Percentiles rank a stretch among this genome's conserved stretches.
Evolutionary conservation across 2,113 vertebrate species (phyloP).

Genomic region (Mastomys natalensis): DNA sequence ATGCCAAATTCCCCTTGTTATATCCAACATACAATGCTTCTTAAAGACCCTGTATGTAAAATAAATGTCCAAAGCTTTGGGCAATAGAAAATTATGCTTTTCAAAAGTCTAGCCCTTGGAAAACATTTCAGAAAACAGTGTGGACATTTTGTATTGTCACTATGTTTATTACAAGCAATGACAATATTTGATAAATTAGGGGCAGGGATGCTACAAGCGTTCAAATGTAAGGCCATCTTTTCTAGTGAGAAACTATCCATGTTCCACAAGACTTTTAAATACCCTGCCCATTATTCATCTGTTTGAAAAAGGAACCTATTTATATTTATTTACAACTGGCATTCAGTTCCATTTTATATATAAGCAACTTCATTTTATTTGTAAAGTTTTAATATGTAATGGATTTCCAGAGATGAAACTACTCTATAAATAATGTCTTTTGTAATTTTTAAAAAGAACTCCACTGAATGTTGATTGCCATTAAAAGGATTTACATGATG

Average conservation of each 20-base stretch:
- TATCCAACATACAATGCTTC: background rate
- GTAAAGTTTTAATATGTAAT: background rate
- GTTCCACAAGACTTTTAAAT: background rate
- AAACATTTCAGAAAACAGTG: background rate
- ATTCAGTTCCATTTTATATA: slow-evolving; percentile 5
- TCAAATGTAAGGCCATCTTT: background rate
- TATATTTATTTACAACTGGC: background rate
- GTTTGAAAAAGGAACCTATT: background rate
- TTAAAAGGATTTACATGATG: background rate
- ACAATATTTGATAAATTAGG: background rate
- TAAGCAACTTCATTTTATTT: slow-evolving; percentile 11
- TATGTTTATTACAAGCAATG: background rate
- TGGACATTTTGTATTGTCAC: background rate
- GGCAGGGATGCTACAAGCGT: background rate
- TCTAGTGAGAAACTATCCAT: background rate
- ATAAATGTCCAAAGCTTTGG: background rate
- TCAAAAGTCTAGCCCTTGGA: background rate
- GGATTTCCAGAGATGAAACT: background rate
- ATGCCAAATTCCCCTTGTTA: background rate
- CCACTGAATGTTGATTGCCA: background rate
- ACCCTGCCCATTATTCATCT: background rate
- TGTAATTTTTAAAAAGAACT: slow-evolving; percentile 29
- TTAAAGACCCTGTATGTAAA: background rate
- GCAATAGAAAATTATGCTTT: background rate
- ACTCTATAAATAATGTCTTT: background rate